Conservation (phyloP, 2,113 vertebrate genomes). For the Carassius auratus region DNA sequence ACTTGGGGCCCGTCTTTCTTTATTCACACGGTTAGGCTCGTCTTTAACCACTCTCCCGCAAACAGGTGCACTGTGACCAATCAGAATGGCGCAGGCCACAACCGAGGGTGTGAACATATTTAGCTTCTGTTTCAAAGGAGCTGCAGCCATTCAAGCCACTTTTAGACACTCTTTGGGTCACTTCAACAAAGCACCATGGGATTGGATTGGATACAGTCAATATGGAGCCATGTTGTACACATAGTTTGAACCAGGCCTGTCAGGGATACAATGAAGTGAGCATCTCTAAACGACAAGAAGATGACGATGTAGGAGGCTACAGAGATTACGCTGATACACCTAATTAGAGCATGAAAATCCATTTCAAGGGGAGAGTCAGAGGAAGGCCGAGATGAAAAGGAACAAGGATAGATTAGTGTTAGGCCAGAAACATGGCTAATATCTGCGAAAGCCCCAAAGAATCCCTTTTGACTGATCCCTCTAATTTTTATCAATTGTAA, state of each 20-base stretch:
- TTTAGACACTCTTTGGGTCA: conserved; percentile 46
- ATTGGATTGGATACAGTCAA: conserved; percentile 64
- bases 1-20: conserved; percentile 41
- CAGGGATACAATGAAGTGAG: conserved; percentile 46
- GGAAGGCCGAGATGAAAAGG: conserved; percentile 42
- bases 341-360: conserved; percentile 71
- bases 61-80: conserved; percentile 52
- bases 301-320: conserved; percentile 50
- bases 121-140: conserved; percentile 52
- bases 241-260: conserved; percentile 29
- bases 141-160: conserved; percentile 28
- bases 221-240: conserved; percentile 49
- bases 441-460: conserved; percentile 12
- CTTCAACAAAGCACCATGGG: conserved; percentile 57
- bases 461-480: conserved; percentile 25
- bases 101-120: conserved; percentile 49
- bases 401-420: conserved; percentile 47
- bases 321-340: conserved; percentile 79
- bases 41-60: conserved; percentile 35
- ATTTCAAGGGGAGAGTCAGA: conserved; percentile 38
- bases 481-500: conserved; percentile 20
- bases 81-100: conserved; percentile 45
- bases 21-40: conserved; percentile 43
- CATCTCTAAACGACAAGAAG: conserved; percentile 36
- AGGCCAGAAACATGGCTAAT: conserved; percentile 45